Conservation (phyloP, 2,113 vertebrate species). For the Catagonus wagneri region DNA sequence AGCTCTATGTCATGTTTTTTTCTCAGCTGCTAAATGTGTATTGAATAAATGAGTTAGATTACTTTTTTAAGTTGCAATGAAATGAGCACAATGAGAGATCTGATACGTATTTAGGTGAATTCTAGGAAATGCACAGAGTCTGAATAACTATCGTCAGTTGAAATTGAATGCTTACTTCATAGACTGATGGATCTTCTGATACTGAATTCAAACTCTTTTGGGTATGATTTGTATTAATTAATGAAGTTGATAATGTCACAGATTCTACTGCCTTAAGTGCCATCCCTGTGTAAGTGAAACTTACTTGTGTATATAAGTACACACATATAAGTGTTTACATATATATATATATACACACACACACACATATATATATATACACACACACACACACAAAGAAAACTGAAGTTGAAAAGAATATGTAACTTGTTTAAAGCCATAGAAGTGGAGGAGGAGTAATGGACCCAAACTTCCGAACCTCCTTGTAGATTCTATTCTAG, state of each 20-base stretch:
- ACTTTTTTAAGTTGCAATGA: neutral
- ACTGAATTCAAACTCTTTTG: neutral
- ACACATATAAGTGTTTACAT: too few species aligned
- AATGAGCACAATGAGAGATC: neutral
- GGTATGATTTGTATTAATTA: conserved; percentile 13
- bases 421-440: neutral
- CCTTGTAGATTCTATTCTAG: neutral
- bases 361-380: too few species aligned
- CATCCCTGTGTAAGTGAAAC: neutral
- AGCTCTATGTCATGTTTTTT: neutral
- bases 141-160: neutral
- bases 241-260: neutral
- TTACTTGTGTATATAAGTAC: neutral
- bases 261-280: neutral
- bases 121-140: neutral
- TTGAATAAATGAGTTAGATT: neutral
- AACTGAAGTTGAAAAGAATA: neutral
- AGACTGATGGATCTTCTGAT: neutral
- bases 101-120: neutral
- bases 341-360: too few species aligned
- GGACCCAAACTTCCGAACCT: neutral
- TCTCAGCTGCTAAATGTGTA: neutral
- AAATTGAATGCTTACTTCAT: neutral
- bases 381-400: neutral
- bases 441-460: neutral